Conservation (phyloP, 2,888 invertebrate genomes). For the Micropterix aruncella region DNA sequence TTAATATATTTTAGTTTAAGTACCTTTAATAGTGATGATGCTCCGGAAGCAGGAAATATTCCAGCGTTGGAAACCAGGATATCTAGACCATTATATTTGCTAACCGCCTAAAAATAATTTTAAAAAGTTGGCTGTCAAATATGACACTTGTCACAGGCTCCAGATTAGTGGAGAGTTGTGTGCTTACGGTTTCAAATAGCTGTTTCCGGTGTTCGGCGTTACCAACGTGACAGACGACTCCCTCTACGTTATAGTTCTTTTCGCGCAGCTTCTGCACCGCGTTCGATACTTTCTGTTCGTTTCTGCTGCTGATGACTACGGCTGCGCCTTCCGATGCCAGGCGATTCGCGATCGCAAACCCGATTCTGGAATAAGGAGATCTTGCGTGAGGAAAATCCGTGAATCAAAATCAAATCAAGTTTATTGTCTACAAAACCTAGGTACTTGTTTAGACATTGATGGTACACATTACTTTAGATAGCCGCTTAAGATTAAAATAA, state of each 20-base stretch:
- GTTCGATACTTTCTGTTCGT: constrained; percentile 56
- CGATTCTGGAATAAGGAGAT: too few species aligned
- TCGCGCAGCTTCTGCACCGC: constrained; percentile 48
- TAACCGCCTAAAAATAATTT: constrained; percentile 36
- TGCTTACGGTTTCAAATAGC: constrained; percentile 42
- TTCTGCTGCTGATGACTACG: constrained; percentile 73
- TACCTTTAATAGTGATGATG: constrained; percentile 12
- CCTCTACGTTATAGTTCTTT: constrained; percentile 48
- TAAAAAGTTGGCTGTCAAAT: too few species aligned
- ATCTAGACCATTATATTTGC: constrained; percentile 62
- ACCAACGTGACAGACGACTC: constrained; percentile 67
- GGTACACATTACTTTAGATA: too few species aligned
- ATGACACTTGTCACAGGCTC: too few species aligned
- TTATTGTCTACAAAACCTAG: too few species aligned
- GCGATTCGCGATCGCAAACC: constrained; percentile 64
- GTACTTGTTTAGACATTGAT: too few species aligned
- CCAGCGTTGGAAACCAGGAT: constrained; percentile 80
- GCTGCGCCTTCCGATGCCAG: constrained; percentile 69
- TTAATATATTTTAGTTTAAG: not conserved
- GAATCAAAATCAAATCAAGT: too few species aligned
- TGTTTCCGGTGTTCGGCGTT: constrained; percentile 52
- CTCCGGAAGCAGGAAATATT: constrained; percentile 59
- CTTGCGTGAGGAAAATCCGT: too few species aligned
- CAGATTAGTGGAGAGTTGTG: too few species aligned
- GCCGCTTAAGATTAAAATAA: too few species aligned